Conservation (phyloP, 2,113 vertebrate genomes). For the Charina bottae region DNA sequence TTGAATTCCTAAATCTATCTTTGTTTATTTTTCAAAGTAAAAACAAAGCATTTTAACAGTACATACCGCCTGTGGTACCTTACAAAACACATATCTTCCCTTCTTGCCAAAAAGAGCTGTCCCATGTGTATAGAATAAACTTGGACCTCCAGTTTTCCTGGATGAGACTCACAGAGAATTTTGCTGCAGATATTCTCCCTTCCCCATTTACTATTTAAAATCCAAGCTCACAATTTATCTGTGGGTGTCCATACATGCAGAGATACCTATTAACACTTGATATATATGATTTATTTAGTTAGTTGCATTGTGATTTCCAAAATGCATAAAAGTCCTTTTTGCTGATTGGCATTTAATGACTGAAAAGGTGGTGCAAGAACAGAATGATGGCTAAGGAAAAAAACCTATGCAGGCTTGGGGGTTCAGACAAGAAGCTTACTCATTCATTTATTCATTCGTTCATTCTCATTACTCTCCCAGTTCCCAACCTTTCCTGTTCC, state of each 20-base stretch:
- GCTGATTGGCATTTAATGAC: neutral
- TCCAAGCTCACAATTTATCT: neutral
- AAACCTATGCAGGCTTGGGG: neutral
- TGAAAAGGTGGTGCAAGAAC: slow-evolving; percentile 3
- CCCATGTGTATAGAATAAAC: slow-evolving; percentile 34
- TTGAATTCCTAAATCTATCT: slow-evolving; percentile 55
- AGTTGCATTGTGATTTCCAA: neutral
- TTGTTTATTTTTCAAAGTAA: slow-evolving; percentile 58
- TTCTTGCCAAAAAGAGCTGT: slow-evolving; percentile 34
- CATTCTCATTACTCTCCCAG: neutral
- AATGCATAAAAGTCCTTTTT: neutral
- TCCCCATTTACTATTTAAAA: slow-evolving; percentile 28
- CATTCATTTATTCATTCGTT: neutral
- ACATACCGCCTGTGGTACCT: slow-evolving; percentile 47
- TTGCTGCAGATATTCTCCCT: slow-evolving; percentile 49
- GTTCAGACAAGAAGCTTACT: neutral
- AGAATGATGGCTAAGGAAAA: neutral
- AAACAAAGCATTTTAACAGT: slow-evolving; percentile 58
- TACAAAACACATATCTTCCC: slow-evolving; percentile 48
- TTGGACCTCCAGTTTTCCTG: slow-evolving; percentile 15
- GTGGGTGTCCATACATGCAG: neutral
- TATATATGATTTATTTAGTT: too few relatives aligned
- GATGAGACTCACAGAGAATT: neutral
- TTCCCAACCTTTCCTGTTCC: neutral
- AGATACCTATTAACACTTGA: neutral